Conservation (phyloP, 2,113 vertebrate species). For the Tiliqua scincoides region DNA sequence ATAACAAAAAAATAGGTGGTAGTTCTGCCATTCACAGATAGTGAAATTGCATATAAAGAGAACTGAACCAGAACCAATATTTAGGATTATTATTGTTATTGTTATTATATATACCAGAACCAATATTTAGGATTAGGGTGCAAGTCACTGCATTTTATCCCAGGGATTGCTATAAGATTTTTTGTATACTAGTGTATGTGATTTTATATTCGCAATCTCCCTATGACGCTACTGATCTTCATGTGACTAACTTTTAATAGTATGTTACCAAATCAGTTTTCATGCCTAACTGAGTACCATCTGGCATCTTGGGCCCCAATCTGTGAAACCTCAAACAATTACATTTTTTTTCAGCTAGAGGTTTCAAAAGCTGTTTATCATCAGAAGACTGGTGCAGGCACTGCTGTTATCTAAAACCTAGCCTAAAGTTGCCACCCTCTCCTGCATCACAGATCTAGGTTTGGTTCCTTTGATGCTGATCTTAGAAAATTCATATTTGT, state of each 20-base stretch:
- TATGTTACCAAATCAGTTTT: background rate
- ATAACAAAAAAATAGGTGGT: no score
- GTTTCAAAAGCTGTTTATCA: conserved; percentile 4
- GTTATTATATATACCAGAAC: background rate
- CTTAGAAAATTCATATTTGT: background rate
- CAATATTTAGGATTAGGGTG: background rate
- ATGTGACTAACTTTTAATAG: conserved; percentile 2
- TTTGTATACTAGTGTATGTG: background rate
- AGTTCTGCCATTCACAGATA: no score
- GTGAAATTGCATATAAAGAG: no score
- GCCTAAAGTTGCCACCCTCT: background rate
- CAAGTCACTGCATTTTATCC: conserved; percentile 24
- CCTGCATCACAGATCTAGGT: background rate
- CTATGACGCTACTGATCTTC: conserved; percentile 29
- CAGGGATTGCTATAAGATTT: background rate
- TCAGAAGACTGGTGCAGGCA: background rate
- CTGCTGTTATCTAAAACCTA: background rate
- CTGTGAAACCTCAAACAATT: conserved; percentile 19
- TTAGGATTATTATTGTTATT: no score
- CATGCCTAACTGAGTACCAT: conserved; percentile 14
- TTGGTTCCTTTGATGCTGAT: background rate
- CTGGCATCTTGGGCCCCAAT: background rate
- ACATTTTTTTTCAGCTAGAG: conserved; percentile 50
- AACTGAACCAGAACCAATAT: no score
- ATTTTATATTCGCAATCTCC: background rate